Conservation (phyloP, 2,113 vertebrate species). For the Nycticorax nycticorax region DNA sequence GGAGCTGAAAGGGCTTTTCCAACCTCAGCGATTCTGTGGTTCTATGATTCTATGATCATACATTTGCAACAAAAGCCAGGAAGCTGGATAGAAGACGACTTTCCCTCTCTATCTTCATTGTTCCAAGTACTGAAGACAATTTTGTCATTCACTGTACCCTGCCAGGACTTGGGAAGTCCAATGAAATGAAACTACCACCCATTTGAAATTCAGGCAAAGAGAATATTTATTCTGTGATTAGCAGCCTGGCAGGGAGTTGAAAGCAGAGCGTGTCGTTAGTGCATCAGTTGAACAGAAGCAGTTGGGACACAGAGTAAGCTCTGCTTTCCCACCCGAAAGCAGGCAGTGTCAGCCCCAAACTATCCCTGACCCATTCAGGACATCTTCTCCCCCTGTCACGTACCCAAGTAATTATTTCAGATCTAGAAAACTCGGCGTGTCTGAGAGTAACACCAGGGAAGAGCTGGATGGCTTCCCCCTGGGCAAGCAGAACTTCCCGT, state of each 20-base stretch:
- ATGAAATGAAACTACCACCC: neutral
- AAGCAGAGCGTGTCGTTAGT: neutral
- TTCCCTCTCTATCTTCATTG: neutral
- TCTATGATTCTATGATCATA: too few species aligned
- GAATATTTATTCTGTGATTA: constrained; percentile 22
- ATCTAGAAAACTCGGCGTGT: neutral
- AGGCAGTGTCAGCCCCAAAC: neutral
- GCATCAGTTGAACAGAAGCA: neutral
- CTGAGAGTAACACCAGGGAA: neutral
- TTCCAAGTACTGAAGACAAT: neutral
- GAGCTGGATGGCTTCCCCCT: neutral
- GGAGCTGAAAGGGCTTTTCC: too few species aligned
- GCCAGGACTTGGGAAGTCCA: neutral
- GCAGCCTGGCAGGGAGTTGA: neutral
- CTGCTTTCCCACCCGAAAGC: neutral
- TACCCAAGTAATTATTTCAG: neutral
- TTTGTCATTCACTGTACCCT: neutral
- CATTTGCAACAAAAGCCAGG: neutral
- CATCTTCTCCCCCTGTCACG: neutral
- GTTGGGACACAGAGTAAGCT: neutral
- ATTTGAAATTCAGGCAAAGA: neutral
- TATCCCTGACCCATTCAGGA: neutral
- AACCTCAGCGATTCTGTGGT: too few species aligned
- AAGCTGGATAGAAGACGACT: rapidly evolving
- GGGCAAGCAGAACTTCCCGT: neutral